These are phyloP conservation scores for Hylaeus anthracinus DNA, from an alignment of 1,140 invertebrate genomes.

Conservation along the genomic window DNA sequence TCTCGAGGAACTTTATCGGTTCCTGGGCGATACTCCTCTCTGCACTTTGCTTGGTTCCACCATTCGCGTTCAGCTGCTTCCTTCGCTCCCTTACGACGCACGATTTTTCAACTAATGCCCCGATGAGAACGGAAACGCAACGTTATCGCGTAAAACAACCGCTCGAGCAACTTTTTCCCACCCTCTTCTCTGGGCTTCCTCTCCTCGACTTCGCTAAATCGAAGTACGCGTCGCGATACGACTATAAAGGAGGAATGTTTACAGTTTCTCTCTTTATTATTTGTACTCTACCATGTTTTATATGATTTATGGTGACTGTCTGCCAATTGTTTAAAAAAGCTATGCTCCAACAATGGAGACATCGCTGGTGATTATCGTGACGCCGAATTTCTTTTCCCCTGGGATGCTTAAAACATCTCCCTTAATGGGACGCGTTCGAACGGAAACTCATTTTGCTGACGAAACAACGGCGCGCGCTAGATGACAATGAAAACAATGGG, in stretches of 20 bases:
- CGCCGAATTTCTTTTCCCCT: too few species aligned
- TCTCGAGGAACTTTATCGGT: slow-evolving; percentile 60
- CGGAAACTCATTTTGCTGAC: slow-evolving; percentile 48
- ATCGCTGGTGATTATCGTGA: too few species aligned
- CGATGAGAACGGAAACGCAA: slow-evolving; percentile 33
- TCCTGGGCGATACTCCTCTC: slow-evolving; percentile 29
- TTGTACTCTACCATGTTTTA: too few species aligned
- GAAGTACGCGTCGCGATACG: too few species aligned
- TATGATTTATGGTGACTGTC: too few species aligned
- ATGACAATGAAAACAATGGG: slow-evolving; percentile 42
- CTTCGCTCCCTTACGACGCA: slow-evolving; percentile 6
- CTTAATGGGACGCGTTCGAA: slow-evolving; percentile 27
- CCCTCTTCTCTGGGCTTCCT: neutral
- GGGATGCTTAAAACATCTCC: too few species aligned
- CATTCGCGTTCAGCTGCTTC: too few species aligned
- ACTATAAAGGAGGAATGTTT: neutral
- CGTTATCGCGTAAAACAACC: slow-evolving; percentile 37
- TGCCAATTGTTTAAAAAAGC: too few species aligned
- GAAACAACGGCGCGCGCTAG: slow-evolving; percentile 42
- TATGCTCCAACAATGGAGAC: too few species aligned
- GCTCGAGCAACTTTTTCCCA: slow-evolving; percentile 7
- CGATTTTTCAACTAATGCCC: slow-evolving; percentile 50
- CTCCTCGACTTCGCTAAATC: too few species aligned
- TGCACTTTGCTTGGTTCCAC: slow-evolving; percentile 37
- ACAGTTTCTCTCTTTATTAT: too few species aligned